Evolutionary conservation across 64 coral and sea anemone species (phyloP), one percentile per base, ranked within the genome.

Genomic region (Stylophora pistillata): DNA sequence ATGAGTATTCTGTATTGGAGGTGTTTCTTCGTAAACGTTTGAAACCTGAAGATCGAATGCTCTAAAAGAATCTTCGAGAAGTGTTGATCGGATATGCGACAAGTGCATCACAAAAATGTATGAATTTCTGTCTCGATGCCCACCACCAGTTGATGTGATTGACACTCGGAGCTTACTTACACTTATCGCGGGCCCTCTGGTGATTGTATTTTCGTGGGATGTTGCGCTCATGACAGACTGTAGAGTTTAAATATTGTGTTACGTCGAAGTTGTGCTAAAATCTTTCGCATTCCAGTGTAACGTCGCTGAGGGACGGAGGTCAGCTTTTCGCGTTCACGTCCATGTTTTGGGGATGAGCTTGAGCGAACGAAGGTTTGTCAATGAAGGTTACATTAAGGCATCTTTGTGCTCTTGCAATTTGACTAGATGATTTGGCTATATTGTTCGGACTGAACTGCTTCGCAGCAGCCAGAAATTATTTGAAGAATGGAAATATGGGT

Each of bases 41-140:
- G 31, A 68, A 84, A 15, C 68, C 68, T 84, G 32, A 20, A 21
- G 31, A 82, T 37, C 37, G 37, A 84, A 33, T 53, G 20, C 10
- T 82, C 23, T 1, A 84, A 84, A 34, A n/a, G 80, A 84, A 84
- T 84, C 9, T 84, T 84, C 80, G 80, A 84, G 80, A 84, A 81
- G 14, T 5, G 0, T 25, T 13, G 6, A 84, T 29, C 2, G 17
- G 28, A 17, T 33, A 2, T 25, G 64, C 23, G 9, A 68, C 64
- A 28, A 68, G 23, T 68, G 64, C 23, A 33, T 12, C 15, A 5
- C 25, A 15, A 14, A 68, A 47, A 14, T 47, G 61, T 53, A 69
- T 63, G 20, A 84, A 65, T 84, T 11, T 7, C 58, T 69, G 62
- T 69, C 80, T 66, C 11, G 9, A n/a, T 84, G 20, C 33, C 80